A percentile compares a stretch with the other conserved stretches of the same genome.
Conservation (phyloP, 1,140 invertebrate genomes). For the Bombus impatiens region DNA sequence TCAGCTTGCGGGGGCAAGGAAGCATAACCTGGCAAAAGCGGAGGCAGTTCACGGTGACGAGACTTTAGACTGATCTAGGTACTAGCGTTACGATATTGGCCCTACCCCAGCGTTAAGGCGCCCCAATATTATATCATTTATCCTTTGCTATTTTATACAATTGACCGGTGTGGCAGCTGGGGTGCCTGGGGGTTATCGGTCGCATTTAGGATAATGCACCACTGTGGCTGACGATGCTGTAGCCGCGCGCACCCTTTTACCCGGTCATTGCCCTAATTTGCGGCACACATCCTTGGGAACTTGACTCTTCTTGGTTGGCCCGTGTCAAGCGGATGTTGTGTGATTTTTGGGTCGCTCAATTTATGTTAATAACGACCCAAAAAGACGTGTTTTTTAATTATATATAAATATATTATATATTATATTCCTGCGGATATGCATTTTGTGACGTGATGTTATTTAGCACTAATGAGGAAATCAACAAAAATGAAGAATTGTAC, state of each 20-base stretch:
- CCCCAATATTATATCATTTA: slow-evolving; percentile 65
- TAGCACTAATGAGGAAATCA: slow-evolving; percentile 84
- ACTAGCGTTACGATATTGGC: slow-evolving; percentile 81
- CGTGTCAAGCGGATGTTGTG: slow-evolving; percentile 80
- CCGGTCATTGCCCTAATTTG: slow-evolving; percentile 75
- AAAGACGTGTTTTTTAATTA: slow-evolving; percentile 82
- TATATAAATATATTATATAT: slow-evolving; percentile 89
- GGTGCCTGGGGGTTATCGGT: slow-evolving; percentile 72
- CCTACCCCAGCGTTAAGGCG: slow-evolving; percentile 67
- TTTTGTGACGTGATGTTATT: slow-evolving; percentile 91
- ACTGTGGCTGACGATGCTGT: slow-evolving; percentile 79
- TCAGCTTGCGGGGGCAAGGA: slow-evolving; percentile 80
- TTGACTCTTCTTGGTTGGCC: slow-evolving; percentile 78
- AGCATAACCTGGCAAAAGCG: slow-evolving; percentile 78
- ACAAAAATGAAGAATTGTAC: slow-evolving; percentile 58
- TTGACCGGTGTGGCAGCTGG: slow-evolving; percentile 70
- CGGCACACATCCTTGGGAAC: slow-evolving; percentile 73
- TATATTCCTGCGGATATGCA: slow-evolving; percentile 90
- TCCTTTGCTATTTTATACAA: slow-evolving; percentile 63
- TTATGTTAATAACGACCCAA: slow-evolving; percentile 76
- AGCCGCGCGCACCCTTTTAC: slow-evolving; percentile 75
- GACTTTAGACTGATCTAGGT: slow-evolving; percentile 83
- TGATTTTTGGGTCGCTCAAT: slow-evolving; percentile 77
- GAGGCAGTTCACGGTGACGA: slow-evolving; percentile 82
- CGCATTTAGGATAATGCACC: slow-evolving; percentile 81